Evolutionary conservation across 2,888 invertebrate species (phyloP).

Genomic region (Cetonia aurata): DNA sequence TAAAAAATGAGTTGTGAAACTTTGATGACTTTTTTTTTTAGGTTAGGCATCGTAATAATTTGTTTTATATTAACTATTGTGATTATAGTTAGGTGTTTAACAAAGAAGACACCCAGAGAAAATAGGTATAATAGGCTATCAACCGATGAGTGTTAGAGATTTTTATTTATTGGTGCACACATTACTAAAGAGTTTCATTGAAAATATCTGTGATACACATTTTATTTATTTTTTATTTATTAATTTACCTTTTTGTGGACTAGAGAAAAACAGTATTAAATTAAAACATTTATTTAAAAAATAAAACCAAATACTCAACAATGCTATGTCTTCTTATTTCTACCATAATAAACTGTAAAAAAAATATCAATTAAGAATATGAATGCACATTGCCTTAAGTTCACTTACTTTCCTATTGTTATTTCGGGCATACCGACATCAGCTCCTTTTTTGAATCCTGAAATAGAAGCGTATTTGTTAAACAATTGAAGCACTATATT

Average conservation of each 20-base stretch:
- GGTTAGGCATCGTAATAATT: slow-evolving; percentile 58
- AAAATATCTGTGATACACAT: slow-evolving; percentile 42
- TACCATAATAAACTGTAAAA: slow-evolving; percentile 67
- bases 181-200: slow-evolving; percentile 6
- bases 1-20: neutral
- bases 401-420: slow-evolving; percentile 69
- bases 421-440: slow-evolving; percentile 79
- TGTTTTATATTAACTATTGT: slow-evolving; percentile 55
- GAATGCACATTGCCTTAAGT: too few species aligned
- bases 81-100: slow-evolving; percentile 30
- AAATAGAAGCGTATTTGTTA: slow-evolving; percentile 10
- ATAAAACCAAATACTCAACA: slow-evolving; percentile 6
- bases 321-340: slow-evolving; percentile 45
- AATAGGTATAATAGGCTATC: slow-evolving; percentile 30
- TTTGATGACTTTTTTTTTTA: slow-evolving; percentile 44
- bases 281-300: slow-evolving; percentile 33
- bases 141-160: slow-evolving; percentile 26
- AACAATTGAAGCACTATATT: neutral
- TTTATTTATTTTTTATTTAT: slow-evolving; percentile 32
- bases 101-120: neutral
- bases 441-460: slow-evolving; percentile 77
- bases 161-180: neutral
- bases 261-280: slow-evolving; percentile 9
- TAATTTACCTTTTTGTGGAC: slow-evolving; percentile 6
- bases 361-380: slow-evolving; percentile 35